These are phyloP conservation scores for Prosapia bicincta DNA, from an alignment of 2,888 invertebrate genomes.

Conservation along the genomic window DNA sequence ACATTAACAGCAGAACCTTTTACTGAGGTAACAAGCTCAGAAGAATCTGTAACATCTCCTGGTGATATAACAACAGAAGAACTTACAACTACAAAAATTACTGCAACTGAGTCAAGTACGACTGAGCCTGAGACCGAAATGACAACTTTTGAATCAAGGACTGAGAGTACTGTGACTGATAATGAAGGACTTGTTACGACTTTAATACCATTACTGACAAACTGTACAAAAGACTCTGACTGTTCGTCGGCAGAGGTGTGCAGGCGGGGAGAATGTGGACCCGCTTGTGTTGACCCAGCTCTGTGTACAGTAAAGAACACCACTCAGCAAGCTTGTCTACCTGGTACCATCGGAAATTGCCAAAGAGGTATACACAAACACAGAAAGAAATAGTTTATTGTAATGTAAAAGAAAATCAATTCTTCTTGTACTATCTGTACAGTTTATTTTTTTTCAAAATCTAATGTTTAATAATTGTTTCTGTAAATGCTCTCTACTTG, in stretches of 20 bases:
- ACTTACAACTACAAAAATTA: constrained; percentile 28
- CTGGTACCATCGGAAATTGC: constrained; percentile 54
- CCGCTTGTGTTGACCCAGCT: constrained; percentile 73
- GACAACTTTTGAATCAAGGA: constrained; percentile 24
- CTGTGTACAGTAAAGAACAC: constrained; percentile 75
- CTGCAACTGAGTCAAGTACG: constrained; percentile 22
- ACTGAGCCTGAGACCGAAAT: constrained; percentile 17
- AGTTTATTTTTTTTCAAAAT: background rate
- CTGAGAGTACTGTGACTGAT: background rate
- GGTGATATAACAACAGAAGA: constrained; percentile 19
- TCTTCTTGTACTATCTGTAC: background rate
- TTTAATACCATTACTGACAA: constrained; percentile 25
- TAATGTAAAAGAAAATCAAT: constrained; percentile 8
- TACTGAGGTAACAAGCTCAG: constrained; percentile 33
- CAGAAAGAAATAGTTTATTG: constrained; percentile 15
- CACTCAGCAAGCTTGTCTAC: constrained; percentile 60
- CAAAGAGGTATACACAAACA: constrained; percentile 55
- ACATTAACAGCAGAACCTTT: constrained; percentile 22
- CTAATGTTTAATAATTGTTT: background rate
- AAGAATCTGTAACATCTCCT: constrained; percentile 21
- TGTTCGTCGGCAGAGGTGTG: constrained; percentile 83
- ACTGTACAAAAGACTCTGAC: constrained; percentile 71
- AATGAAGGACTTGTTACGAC: constrained; percentile 16
- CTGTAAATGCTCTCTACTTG: background rate
- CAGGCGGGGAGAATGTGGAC: constrained; percentile 76